phyloP scores from a whole-genome alignment of 2,113 vertebrate genomes.

The Rana temporaria region DNA sequence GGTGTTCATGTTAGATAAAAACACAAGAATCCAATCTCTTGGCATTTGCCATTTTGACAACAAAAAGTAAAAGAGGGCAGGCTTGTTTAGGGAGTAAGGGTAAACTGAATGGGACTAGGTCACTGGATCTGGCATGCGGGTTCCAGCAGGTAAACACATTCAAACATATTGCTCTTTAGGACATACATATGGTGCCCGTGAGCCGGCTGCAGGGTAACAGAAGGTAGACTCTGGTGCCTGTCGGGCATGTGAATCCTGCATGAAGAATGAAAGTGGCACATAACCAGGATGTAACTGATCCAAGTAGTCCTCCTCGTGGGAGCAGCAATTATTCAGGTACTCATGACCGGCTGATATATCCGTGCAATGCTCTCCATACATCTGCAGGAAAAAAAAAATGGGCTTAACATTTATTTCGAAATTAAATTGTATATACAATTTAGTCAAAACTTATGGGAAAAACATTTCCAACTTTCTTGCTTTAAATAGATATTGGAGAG shows the following conservation, averaged over 20 bases:
- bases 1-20: background rate
- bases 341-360: constrained; percentile 78
- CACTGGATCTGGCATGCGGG: constrained; percentile 28
- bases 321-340: constrained; percentile 78
- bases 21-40: constrained; percentile 38
- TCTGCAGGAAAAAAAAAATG: constrained; percentile 72
- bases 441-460: no score
- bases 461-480: no score
- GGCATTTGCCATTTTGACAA: constrained; percentile 11
- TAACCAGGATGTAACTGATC: constrained; percentile 74
- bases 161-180: constrained; percentile 87
- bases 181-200: constrained; percentile 78
- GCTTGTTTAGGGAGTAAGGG: background rate
- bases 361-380: constrained; percentile 77
- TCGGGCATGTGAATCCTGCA: constrained; percentile 75
- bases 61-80: constrained; percentile 3
- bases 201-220: constrained; percentile 76
- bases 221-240: constrained; percentile 69
- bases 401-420: background rate
- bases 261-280: constrained; percentile 73
- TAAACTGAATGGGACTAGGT: constrained; percentile 7
- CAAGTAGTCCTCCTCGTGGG: constrained; percentile 70
- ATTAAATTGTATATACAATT: background rate
- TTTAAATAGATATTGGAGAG: no score
- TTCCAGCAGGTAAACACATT: constrained; percentile 38